Percentiles rank a stretch among this genome's conserved stretches.
Evolutionary conservation across 2,113 vertebrate genomes (phyloP).

Genomic region (Proteles cristata): DNA sequence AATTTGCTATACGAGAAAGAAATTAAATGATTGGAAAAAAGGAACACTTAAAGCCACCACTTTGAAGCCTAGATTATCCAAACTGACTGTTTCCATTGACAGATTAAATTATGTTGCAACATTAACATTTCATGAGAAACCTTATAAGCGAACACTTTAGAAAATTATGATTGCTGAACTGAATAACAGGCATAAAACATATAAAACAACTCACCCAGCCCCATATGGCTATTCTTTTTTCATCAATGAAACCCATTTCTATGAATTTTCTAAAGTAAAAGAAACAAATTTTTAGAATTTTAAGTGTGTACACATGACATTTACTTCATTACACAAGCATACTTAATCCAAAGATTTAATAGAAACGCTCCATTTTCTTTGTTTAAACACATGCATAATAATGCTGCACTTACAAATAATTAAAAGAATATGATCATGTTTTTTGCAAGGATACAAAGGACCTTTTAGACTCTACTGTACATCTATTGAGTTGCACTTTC

Average conservation of each 20-base stretch:
- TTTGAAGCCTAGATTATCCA: constrained; percentile 63
- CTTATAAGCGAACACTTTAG: constrained; percentile 73
- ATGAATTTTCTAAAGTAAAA: constrained; percentile 89
- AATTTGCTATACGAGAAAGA: constrained; percentile 37
- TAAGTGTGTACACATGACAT: constrained; percentile 80
- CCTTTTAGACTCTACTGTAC: not conserved
- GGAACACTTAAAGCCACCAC: constrained; percentile 62
- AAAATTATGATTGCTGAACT: constrained; percentile 75
- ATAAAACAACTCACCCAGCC: constrained; percentile 89
- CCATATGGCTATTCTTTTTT: constrained; percentile 91
- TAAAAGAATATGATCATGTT: constrained; percentile 54
- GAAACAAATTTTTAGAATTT: constrained; percentile 78
- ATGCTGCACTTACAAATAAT: constrained; percentile 71
- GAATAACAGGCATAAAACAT: constrained; percentile 74
- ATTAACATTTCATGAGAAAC: constrained; percentile 79
- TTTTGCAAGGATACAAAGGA: constrained; percentile 56
- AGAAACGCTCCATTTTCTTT: constrained; percentile 77
- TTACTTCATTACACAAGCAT: constrained; percentile 78
- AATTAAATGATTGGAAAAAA: constrained; percentile 34
- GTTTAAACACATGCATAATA: constrained; percentile 68
- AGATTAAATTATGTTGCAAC: constrained; percentile 77
- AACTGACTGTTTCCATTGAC: constrained; percentile 77
- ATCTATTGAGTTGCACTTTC: not conserved
- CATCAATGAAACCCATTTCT: constrained; percentile 92
- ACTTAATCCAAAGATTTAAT: constrained; percentile 79